A percentile compares a stretch with the other conserved stretches of the same genome.
phyloP scores from a whole-genome alignment of 2,888 invertebrate species.

The Helicoverpa assulta region DNA sequence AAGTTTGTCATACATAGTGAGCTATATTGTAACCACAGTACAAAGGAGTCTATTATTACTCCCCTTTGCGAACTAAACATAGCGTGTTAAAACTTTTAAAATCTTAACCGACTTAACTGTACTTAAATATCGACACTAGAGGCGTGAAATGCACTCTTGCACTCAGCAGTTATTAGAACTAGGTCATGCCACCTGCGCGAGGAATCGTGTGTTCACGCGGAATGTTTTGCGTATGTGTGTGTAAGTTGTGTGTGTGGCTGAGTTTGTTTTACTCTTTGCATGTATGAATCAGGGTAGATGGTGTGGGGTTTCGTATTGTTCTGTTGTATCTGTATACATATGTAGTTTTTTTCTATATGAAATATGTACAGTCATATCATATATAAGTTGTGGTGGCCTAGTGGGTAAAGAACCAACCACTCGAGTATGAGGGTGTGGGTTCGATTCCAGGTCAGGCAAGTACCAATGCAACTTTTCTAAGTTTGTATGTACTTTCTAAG shows the following conservation, averaged over 20 bases:
- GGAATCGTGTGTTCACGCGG: slow-evolving; percentile 7
- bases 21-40: no score
- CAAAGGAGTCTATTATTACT: no score
- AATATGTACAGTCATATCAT: no score
- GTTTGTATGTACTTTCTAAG: no score
- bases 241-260: neutral
- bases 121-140: slow-evolving; percentile 31
- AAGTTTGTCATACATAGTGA: no score
- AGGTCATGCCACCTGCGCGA: slow-evolving; percentile 57
- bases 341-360: neutral
- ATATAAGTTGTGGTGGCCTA: no score
- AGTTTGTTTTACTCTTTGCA: neutral
- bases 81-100: slow-evolving; percentile 41
- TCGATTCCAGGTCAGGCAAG: no score
- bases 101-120: slow-evolving; percentile 24
- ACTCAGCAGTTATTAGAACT: slow-evolving; percentile 50
- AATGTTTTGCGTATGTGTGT: slow-evolving; percentile 2
- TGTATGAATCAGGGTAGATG: neutral
- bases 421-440: no score
- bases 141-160: slow-evolving; percentile 51
- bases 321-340: neutral
- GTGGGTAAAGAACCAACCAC: no score
- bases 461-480: no score
- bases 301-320: neutral
- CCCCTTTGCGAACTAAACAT: neutral